phyloP scores from a whole-genome alignment of 2,113 vertebrate species.

The Nesogale talazaci region DNA sequence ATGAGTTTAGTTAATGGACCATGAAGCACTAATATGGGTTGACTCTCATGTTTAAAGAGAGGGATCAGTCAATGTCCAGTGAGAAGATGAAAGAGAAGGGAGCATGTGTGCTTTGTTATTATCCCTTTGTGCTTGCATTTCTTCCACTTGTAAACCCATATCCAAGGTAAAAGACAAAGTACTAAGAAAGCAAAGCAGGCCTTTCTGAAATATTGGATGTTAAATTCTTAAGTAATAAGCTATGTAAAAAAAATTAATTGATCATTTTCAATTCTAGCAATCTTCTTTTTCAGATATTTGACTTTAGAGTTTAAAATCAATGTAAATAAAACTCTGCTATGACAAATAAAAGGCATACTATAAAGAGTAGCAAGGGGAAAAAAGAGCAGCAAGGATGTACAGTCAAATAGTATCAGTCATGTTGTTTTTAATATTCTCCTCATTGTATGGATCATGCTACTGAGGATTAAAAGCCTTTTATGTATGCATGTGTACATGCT shows the following conservation, averaged over 20 bases:
- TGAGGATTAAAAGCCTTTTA: background rate
- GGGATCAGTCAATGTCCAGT: accelerated
- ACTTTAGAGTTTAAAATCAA: conserved; percentile 10
- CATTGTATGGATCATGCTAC: background rate
- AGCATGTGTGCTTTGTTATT: accelerated
- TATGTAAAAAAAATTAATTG: background rate
- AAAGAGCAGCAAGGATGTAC: background rate
- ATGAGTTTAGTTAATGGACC: background rate
- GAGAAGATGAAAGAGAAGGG: background rate
- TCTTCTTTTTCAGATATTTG: background rate
- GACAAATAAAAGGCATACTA: background rate
- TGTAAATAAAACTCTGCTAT: background rate
- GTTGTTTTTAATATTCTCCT: background rate
- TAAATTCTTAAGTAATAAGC: background rate
- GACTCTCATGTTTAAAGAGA: background rate
- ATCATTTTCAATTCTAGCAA: background rate
- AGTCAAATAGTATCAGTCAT: background rate
- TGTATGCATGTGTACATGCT: background rate
- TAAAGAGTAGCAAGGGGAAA: background rate
- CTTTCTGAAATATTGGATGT: background rate
- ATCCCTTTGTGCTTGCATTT: background rate
- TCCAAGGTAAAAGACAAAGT: background rate
- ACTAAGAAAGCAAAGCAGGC: background rate
- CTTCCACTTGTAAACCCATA: accelerated
- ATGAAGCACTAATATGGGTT: too few species aligned